Evolutionary conservation across 2,797 vertebrate species (phyloP), one percentile per base, ranked within the genome.

Genomic region (Neosilurus hyrtlii): DNA sequence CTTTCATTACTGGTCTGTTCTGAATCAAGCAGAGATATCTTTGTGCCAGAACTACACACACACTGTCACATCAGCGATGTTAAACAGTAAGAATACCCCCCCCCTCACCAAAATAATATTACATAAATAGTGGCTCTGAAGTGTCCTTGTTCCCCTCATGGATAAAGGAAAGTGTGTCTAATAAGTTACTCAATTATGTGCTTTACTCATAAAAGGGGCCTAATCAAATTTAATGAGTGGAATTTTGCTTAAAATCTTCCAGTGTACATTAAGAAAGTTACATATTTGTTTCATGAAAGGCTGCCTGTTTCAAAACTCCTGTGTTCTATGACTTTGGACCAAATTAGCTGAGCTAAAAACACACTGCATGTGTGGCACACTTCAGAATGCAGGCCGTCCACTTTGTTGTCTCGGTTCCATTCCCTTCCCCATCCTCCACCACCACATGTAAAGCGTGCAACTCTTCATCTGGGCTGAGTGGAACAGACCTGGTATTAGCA

Each of bases 351-450:
- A 85, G 86, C 84, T 90, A 88, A 90, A 89, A 92, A 91, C 90
- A 91, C 87, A 74, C 88, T 86, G 88, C 80, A 84, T 89, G 85
- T 82, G 87, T 90, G 91, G 90, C 93, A 94, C 91, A 89, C 93
- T 93, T 91, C 90, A 89, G 86, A 89, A 90, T 73, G 37, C 75
- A 86, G 72, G 67, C 85, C 87, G 75, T 71, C 56, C 56, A 61
- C 68, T 88, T 80, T 86, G 82, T 88, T 73, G 78, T 84, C 80
- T 79, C 82, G 63, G 71, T 82, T 83, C 82, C 84, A 80, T 84
- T 57, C 63, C 81, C 81, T 14, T 52, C 63, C 66, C 66, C 83
- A 63, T 68, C 71, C 77, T 71, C 59, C 77, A 62, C 49, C 75
- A 66, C 84, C 88, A 83, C 74, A 82, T 81, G 79, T 77, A 82